Conservation (phyloP, 2,797 vertebrate species). For the Sebastes steindachneri region DNA sequence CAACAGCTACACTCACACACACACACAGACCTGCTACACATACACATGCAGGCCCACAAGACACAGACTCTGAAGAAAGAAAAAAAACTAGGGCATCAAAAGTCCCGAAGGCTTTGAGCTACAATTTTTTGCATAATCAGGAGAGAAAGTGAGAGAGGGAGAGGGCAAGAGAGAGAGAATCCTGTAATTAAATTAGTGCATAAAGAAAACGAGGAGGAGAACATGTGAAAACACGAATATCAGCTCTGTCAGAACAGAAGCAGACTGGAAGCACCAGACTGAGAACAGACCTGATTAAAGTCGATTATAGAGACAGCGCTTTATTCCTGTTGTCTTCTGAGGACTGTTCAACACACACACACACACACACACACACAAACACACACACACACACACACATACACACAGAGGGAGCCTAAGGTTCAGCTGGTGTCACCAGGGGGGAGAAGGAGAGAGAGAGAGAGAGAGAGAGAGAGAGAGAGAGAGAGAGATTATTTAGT, state of each 20-base stretch:
- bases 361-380: background rate
- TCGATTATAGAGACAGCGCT: conserved; percentile 11
- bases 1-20: conserved; percentile 4
- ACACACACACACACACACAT: background rate
- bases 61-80: conserved; percentile 39
- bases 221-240: conserved; percentile 37
- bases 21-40: conserved; percentile 3
- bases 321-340: background rate
- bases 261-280: conserved; percentile 18
- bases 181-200: conserved; percentile 74
- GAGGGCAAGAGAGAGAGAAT: conserved; percentile 23
- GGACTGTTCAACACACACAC: background rate
- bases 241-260: conserved; percentile 32
- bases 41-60: conserved; percentile 31
- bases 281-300: conserved; percentile 42
- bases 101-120: conserved; percentile 83
- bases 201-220: conserved; percentile 63
- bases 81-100: conserved; percentile 82
- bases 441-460: conserved; percentile 7
- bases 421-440: conserved; percentile 52
- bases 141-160: conserved; percentile 31
- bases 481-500: too few species aligned
- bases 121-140: conserved; percentile 83
- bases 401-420: background rate
- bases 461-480: background rate